A percentile compares a stretch with the other conserved stretches of the same genome.
phyloP scores from a whole-genome alignment of 2,113 vertebrate species.

The Ptyas mucosa region DNA sequence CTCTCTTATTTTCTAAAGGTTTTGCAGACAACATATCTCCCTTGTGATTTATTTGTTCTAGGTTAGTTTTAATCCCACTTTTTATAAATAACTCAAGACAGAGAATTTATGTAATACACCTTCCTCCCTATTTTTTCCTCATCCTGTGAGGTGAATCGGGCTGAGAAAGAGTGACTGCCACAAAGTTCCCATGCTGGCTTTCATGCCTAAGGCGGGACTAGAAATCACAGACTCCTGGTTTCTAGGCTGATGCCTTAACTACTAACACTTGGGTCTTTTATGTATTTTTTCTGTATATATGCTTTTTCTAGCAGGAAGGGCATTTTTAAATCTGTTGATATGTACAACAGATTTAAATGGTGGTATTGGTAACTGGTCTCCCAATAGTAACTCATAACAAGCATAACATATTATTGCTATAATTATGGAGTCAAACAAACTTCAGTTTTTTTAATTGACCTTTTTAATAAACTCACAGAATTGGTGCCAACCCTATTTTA shows the following conservation, averaged over 20 bases:
- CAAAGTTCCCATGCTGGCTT: neutral
- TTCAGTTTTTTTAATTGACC: conserved; percentile 31
- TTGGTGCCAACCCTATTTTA: conserved; percentile 3
- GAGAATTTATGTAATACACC: neutral
- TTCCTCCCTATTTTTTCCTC: neutral
- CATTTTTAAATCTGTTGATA: conserved; percentile 27
- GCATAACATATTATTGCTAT: conserved; percentile 32
- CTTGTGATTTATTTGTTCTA: neutral
- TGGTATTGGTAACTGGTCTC: conserved; percentile 21
- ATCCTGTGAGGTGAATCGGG: neutral
- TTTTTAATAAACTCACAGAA: conserved; percentile 30
- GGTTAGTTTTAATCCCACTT: neutral
- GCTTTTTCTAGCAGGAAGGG: conserved; percentile 9
- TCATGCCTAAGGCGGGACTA: neutral
- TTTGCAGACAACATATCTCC: conserved; percentile 25
- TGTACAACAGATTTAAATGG: neutral
- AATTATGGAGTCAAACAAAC: conserved; percentile 36
- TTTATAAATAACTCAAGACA: neutral
- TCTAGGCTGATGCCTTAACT: neutral
- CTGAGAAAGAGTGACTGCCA: neutral
- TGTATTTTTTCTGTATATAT: neutral
- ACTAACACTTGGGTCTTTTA: neutral
- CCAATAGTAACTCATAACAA: conserved; percentile 9
- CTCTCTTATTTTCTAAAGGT: conserved; percentile 2
- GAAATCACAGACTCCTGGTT: neutral